Evolutionary conservation across 1,140 invertebrate genomes (phyloP), one percentile per base, ranked within the genome.

Genomic region (Nasonia longicornis): DNA sequence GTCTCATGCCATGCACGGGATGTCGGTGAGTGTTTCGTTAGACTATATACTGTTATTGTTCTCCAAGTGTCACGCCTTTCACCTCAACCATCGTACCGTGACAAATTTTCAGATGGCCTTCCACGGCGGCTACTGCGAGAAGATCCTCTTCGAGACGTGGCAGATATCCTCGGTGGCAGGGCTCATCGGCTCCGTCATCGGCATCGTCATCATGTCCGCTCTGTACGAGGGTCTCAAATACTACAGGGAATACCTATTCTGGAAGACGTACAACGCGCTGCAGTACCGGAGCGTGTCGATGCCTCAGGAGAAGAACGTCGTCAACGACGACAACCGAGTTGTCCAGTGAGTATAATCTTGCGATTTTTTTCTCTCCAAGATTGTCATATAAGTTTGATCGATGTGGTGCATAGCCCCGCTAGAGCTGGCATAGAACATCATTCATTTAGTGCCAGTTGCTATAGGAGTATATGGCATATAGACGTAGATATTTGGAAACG

Each of bases 171-270:
- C 92, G 4, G 89, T 94, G n/a, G 92, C 93, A 58, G 94, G 95
- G 45, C 91, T 98, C 78, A 91, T 97, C 52, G 96, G 95, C 0
- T 97, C 97, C 0, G 95, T 96, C 89, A 92, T 98, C 67, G 96
- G 94, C 42, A 96, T 98, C 63, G 95, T 98, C 86, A 92, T 98
- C 64, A 93, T 97, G 88, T 96, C 95, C 0, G 92, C 96, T 12
- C 91, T 98, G 22, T 98, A 98, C 88, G 97, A 98, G 91, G 96
- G 96, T 20, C 92, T 98, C 0, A 98, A 98, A 90, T 97, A 96
- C 90, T 97, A 96, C 86, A 94, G 95, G 82, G 95, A 96, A 90
- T 95, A 95, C 90, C 90, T 96, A 38, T 94, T 96, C 87, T 96
- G 95, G 95, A 95, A 94, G 90, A 95, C 95, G 0, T 96, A 96